phyloP scores from a whole-genome alignment of 2,113 vertebrate species.

The Nothocercus julius region DNA sequence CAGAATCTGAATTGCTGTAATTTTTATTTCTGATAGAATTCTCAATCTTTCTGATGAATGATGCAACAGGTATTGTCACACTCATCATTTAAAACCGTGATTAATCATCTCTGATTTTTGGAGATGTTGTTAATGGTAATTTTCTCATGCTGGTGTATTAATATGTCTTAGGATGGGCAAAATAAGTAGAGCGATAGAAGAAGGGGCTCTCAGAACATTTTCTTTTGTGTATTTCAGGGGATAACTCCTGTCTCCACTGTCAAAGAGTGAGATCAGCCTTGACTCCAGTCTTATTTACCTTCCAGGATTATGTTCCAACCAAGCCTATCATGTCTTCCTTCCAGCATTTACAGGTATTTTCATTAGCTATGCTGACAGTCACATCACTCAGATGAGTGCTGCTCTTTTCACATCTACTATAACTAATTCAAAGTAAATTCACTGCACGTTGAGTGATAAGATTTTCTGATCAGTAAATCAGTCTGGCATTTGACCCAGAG shows the following conservation, averaged over 20 bases:
- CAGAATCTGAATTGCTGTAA: neutral
- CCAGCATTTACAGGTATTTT: neutral
- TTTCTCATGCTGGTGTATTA: neutral
- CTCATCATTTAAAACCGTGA: neutral
- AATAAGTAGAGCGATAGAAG: neutral
- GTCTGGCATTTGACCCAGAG: neutral
- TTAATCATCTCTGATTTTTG: neutral
- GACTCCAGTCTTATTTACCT: neutral
- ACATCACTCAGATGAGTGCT: neutral
- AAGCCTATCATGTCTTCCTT: neutral
- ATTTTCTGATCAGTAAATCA: neutral
- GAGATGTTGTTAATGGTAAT: neutral
- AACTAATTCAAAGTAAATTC: neutral
- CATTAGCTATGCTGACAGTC: neutral
- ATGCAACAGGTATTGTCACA: neutral
- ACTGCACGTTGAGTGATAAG: accelerated
- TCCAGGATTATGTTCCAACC: neutral
- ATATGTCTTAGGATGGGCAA: neutral
- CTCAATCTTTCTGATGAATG: neutral
- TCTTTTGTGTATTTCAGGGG: neutral
- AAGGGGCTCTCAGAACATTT: neutral
- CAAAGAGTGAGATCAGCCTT: neutral
- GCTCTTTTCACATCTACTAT: accelerated
- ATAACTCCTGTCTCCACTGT: accelerated
- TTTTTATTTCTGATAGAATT: neutral